phyloP scores from a whole-genome alignment of 2,888 invertebrate species.

The Dicycla oo region DNA sequence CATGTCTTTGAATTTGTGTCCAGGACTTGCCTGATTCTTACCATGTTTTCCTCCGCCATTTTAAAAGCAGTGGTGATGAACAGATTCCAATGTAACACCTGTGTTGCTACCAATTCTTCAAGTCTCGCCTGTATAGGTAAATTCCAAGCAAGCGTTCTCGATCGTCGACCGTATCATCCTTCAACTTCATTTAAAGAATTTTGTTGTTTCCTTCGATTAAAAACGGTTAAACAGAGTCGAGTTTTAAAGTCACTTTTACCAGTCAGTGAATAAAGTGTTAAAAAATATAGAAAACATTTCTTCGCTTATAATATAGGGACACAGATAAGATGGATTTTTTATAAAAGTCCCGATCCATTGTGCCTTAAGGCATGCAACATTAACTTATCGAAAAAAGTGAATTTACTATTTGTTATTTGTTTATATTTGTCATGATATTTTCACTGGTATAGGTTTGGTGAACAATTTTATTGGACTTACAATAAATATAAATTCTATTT shows the following conservation, averaged over 20 bases:
- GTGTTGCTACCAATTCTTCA: not conserved
- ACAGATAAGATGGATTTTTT: not conserved
- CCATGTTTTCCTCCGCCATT: not conserved
- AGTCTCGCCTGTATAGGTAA: not conserved
- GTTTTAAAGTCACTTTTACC: not conserved
- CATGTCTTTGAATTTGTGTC: not conserved
- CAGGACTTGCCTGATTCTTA: too few relatives aligned
- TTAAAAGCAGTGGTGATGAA: not conserved
- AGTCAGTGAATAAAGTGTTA: not conserved
- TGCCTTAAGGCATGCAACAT: too few relatives aligned
- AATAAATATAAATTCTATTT: not conserved
- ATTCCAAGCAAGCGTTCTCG: not conserved
- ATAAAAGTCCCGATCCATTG: not conserved
- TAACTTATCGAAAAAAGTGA: too few relatives aligned
- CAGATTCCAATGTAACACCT: not conserved
- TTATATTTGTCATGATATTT: not conserved
- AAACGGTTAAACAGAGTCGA: not conserved
- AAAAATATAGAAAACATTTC: not conserved
- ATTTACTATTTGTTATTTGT: not conserved
- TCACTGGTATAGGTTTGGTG: not conserved
- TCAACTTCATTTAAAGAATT: too few relatives aligned
- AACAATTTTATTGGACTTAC: not conserved
- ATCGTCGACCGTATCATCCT: too few relatives aligned
- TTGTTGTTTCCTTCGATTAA: not conserved
- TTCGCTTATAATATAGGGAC: not conserved